Conservation (phyloP, 1,140 invertebrate genomes). For the Trypoxylus dichotomus region DNA sequence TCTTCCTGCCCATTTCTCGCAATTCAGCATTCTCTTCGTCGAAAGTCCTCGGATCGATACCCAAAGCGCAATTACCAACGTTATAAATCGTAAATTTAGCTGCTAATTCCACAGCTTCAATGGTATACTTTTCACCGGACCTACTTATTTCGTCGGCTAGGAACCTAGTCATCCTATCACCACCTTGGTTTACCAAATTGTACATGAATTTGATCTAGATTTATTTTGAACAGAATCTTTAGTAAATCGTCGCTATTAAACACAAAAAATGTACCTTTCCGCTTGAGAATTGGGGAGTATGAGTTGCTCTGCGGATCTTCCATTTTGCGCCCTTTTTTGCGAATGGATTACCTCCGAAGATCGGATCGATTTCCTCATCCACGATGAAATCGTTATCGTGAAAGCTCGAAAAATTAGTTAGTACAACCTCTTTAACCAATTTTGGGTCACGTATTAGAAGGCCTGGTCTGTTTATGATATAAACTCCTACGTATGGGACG, state of each 20-base stretch:
- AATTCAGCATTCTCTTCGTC: constrained; percentile 11
- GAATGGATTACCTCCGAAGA: constrained; percentile 49
- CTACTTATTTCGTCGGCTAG: neutral
- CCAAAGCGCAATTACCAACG: neutral
- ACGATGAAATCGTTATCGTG: constrained; percentile 50
- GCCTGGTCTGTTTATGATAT: constrained; percentile 41
- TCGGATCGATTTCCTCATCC: constrained; percentile 46
- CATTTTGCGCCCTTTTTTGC: constrained; percentile 46
- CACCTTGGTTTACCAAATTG: neutral
- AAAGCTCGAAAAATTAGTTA: constrained; percentile 55
- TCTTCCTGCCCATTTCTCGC: neutral
- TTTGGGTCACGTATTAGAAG: constrained; percentile 53
- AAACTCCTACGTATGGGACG: constrained; percentile 42
- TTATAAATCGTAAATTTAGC: constrained; percentile 17
- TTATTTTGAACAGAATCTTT: too few species aligned
- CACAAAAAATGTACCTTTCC: neutral
- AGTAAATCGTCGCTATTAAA: neutral
- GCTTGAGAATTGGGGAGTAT: neutral
- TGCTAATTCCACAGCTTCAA: neutral
- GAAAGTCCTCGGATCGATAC: constrained; percentile 10
- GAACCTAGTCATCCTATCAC: neutral
- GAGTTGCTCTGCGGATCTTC: constrained; percentile 38
- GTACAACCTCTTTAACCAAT: constrained; percentile 52
- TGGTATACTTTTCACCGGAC: neutral
- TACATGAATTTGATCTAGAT: constrained; percentile 13